Base-by-base conservation (phyloP, 2,113 vertebrate species). In the Procavia capensis region DNA sequence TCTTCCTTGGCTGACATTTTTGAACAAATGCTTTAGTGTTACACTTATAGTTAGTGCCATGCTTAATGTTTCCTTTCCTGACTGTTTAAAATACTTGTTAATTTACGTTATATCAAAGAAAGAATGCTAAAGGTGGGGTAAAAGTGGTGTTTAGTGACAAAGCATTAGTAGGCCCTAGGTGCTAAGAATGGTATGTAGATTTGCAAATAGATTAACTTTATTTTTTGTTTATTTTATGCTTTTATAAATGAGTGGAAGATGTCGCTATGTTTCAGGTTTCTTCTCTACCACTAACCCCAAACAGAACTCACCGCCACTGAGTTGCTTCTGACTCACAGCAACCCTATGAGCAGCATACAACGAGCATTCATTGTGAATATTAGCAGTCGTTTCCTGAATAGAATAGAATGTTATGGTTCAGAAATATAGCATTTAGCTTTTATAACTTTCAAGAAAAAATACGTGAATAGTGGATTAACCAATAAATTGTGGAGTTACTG, bases 1-100 rank as follows among this genome's bases (percentile, higher is more conserved):
- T 95, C 92, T 94, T 93, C 47, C 41, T 96, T 95, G 70, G 84
- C 76, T 93, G 88, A 57, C 72, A 70, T 78, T 91, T 93, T 83
- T 90, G 20, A 93, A 93, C 75, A 95, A 91, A 91, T 36, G 19
- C 43, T 76, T 89, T 74, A 79, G 54, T 90, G 89, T 96, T 92
- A 36, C 43, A 41, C 27, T 78, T 89, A 63, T 39, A 79, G 59
- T 72, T 61, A 16, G 50, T 59, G 47, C 68, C 1, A 1, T 66
- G n/a, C 64, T 86, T 85, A 72, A 57, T 50, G 31, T 47, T 93
- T 80, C 39, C 66, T 90, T 94, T 92, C 72, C 24, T 95, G 50
- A 31, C 66, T 83, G 20, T 57, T 95, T 66, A 91, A 78, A n/a
- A 64, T 43, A 29, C 29, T 31, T 85, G 24, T 84, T 88, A 66